These are phyloP conservation scores for Babyrousa celebensis DNA, from an alignment of 2,797 vertebrate genomes.

Conservation along the genomic window DNA sequence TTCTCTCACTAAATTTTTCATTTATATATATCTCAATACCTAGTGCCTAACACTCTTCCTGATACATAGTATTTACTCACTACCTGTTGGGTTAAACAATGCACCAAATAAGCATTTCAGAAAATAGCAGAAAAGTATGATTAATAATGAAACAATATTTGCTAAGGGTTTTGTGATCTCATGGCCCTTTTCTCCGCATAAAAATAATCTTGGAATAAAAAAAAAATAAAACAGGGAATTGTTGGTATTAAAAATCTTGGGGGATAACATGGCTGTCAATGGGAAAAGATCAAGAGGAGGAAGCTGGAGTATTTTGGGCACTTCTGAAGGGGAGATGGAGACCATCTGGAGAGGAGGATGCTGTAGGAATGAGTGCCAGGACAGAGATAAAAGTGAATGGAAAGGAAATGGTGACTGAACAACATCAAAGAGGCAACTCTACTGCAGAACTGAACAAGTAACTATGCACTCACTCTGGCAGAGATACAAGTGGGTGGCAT, in stretches of 20 bases:
- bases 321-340: slow-evolving; percentile 92
- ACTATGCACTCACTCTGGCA: slow-evolving; percentile 87
- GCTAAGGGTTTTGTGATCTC: slow-evolving; percentile 4
- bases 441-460: slow-evolving; percentile 86
- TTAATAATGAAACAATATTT: not conserved
- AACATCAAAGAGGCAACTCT: slow-evolving; percentile 91
- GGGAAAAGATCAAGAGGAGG: slow-evolving; percentile 92
- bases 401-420: slow-evolving; percentile 92
- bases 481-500: slow-evolving; percentile 85
- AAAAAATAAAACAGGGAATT: slow-evolving; percentile 75
- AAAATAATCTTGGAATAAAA: slow-evolving; percentile 53
- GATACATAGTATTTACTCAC: not conserved
- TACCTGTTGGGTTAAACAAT: not conserved
- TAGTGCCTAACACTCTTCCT: not conserved
- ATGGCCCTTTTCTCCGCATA: not conserved
- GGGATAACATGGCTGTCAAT: slow-evolving; percentile 88
- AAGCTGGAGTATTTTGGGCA: slow-evolving; percentile 91
- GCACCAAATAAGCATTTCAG: not conserved
- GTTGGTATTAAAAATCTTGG: slow-evolving; percentile 89
- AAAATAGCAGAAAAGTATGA: not conserved
- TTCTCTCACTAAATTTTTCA: slow-evolving; percentile 38
- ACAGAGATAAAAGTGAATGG: slow-evolving; percentile 93
- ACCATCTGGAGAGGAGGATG: slow-evolving; percentile 93
- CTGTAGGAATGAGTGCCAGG: slow-evolving; percentile 91
- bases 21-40: not conserved